Conservation (phyloP, 2,113 vertebrate genomes). For the Hemiscyllium ocellatum region DNA sequence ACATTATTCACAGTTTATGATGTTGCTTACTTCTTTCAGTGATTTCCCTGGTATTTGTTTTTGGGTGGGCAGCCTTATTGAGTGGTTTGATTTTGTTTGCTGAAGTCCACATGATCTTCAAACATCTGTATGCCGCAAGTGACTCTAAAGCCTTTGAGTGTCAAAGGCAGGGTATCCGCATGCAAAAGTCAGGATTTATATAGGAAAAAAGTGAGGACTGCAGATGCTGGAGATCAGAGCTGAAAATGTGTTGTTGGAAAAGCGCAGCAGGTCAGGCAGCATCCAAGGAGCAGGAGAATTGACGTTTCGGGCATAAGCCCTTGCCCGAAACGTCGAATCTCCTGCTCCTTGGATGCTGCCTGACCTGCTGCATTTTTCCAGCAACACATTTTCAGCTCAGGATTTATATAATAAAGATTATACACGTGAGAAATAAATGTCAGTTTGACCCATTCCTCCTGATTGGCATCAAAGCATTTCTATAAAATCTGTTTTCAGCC, state of each 20-base stretch:
- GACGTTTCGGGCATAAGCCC: too few relatives aligned
- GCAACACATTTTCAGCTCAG: background rate
- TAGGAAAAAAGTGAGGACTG: too few relatives aligned
- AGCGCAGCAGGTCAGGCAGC: too few relatives aligned
- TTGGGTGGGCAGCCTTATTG: background rate
- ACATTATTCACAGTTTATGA: background rate
- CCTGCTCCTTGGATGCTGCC: too few relatives aligned
- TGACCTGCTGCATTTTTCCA: too few relatives aligned
- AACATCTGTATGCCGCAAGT: too few relatives aligned
- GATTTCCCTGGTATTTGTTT: background rate
- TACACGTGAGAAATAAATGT: background rate
- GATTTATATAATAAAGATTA: background rate
- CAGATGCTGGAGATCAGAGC: too few relatives aligned
- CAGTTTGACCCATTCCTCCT: background rate
- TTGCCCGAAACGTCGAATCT: too few relatives aligned
- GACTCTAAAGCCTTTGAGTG: background rate
- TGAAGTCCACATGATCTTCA: background rate
- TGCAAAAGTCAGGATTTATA: background rate
- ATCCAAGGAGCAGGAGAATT: too few relatives aligned
- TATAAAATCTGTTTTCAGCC: background rate
- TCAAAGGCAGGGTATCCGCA: background rate
- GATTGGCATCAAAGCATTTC: background rate
- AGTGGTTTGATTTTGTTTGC: background rate
- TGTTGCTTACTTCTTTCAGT: background rate
- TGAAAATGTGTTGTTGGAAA: too few relatives aligned